A percentile compares a stretch with the other conserved stretches of the same genome.
phyloP scores from a whole-genome alignment of 2,113 vertebrate species.

The Tapirus terrestris region DNA sequence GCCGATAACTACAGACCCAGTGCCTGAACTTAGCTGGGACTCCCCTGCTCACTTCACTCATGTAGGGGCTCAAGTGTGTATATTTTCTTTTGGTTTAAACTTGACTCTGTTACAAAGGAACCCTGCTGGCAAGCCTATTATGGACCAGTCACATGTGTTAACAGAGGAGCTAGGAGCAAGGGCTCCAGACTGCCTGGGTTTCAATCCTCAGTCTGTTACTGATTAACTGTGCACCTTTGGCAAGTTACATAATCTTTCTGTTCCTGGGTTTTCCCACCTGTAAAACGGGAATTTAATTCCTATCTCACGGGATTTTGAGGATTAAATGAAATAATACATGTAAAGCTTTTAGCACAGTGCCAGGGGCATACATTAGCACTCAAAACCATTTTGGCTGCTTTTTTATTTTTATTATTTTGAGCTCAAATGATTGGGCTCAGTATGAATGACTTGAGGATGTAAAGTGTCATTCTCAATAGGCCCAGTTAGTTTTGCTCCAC shows the following conservation, averaged over 20 bases:
- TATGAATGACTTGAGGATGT: background rate
- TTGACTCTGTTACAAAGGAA: background rate
- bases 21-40: background rate
- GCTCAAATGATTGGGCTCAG: background rate
- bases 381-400: background rate
- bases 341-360: background rate
- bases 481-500: background rate
- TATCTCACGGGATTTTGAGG: background rate
- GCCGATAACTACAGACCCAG: background rate
- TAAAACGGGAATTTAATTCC: background rate
- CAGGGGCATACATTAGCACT: background rate
- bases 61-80: accelerated
- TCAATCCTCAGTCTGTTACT: background rate
- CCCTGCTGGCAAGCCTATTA: background rate
- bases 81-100: background rate
- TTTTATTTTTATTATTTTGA: background rate
- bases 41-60: background rate
- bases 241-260: background rate
- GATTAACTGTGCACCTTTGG: background rate
- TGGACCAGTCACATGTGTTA: background rate
- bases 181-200: background rate
- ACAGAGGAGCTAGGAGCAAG: background rate
- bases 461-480: background rate
- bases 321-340: background rate
- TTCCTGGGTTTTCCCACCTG: background rate